Base-by-base conservation (phyloP, 2,113 vertebrate species). In the Melierax canorus region DNA sequence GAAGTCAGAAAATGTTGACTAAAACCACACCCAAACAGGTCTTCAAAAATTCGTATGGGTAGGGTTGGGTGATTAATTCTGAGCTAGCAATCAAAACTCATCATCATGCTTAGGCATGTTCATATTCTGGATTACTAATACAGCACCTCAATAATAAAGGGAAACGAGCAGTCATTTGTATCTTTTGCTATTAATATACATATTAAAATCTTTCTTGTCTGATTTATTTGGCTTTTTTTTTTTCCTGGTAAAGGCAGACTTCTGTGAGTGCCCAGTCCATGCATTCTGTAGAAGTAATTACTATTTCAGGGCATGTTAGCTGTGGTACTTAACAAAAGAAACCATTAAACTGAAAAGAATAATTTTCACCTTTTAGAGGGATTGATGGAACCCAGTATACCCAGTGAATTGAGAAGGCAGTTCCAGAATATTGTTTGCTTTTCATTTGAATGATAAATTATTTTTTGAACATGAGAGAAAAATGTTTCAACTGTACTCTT, bases 1-100 rank as follows among this genome's bases (percentile, higher is more conserved):
- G 83, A 95, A 94, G 92, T 89, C 43, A 69, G 64, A 91, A 94
- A 92, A 75, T n/a, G 66, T 92, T 92, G 66, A 45, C 82, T 84
- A 64, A 93, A 94, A 73, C 94, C 97, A 62, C 96, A 95, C 91
- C 96, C 92, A 94, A 56, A 74, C 89, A 91, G 45, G 92, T 87
- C 72, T 85, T 68, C 50, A 69, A 95, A 36, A 87, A 96, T 94
- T 95, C 64, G 4, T 68, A 43, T 87, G 89, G 89, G 92, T 92
- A 96, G 91, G 91, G 80, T 94, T 93, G 38, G 48, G 11, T 95
- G 89, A 95, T 97, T 95, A 95, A 96, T 63, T 96, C 73, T 92
- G 84, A 96, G 76, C 73, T 96, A 91, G 94, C 89, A 94, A 72
- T 94, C 83, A 97, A 75, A 95, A 81, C 51, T 91, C 84, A 84